A percentile compares a stretch with the other conserved stretches of the same genome.
phyloP scores from a whole-genome alignment of 2,888 invertebrate species.

The Allophyes oxyacanthae region DNA sequence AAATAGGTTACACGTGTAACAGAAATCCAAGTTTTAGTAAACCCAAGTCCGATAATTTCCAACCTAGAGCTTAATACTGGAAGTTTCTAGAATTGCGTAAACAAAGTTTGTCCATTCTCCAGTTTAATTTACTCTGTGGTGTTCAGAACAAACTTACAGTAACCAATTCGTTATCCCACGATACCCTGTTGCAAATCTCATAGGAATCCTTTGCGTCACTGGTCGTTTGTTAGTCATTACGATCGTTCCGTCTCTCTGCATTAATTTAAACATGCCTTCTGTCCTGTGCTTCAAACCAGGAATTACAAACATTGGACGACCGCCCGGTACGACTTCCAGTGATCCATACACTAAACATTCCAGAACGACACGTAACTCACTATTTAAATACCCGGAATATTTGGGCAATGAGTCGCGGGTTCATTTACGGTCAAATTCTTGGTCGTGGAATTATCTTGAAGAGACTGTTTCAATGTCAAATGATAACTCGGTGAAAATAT shows the following conservation, averaged over 20 bases:
- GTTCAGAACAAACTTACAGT: conserved; percentile 5
- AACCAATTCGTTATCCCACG: conserved; percentile 7
- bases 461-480: conserved; percentile 18
- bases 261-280: conserved; percentile 8
- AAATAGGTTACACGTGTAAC: too few species aligned
- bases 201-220: conserved; percentile 49
- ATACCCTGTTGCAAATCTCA: conserved; percentile 22
- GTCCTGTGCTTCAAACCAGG: not conserved
- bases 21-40: too few species aligned
- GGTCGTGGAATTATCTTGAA: conserved; percentile 1
- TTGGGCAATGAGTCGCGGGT: conserved; percentile 14
- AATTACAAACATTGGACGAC: conserved; percentile 7
- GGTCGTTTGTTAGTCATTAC: conserved; percentile 26
- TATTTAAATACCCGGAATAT: conserved; percentile 12
- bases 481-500: not conserved
- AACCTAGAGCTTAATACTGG: conserved; percentile 5
- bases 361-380: conserved; percentile 8
- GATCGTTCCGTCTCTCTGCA: conserved; percentile 4
- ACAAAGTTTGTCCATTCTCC: conserved; percentile 6
- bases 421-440: conserved; percentile 23
- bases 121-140: conserved; percentile 4
- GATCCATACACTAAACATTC: conserved; percentile 1
- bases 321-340: not conserved
- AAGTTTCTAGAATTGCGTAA: conserved; percentile 19
- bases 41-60: conserved; percentile 1